A percentile compares a stretch with the other conserved stretches of the same genome.
Conservation (phyloP, 2,888 invertebrate species). For the Anodontia alba region DNA sequence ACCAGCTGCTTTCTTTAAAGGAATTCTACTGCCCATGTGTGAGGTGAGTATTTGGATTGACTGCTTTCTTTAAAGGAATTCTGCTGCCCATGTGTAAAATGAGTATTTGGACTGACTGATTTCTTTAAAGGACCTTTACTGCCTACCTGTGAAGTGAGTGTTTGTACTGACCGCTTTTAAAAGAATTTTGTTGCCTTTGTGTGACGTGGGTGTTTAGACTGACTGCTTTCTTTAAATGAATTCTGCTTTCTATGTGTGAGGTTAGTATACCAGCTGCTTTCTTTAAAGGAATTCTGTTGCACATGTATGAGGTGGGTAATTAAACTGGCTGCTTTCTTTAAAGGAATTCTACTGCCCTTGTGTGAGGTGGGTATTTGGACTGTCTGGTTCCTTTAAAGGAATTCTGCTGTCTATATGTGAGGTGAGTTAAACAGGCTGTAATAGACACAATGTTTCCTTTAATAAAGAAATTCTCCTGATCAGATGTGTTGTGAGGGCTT, state of each 20-base stretch:
- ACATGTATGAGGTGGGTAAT: no score
- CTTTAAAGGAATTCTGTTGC: no score
- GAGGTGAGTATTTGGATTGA: conserved; percentile 86
- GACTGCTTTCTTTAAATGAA: no score
- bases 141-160: conserved; percentile 87
- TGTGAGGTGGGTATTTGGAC: conserved; percentile 87
- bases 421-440: no score
- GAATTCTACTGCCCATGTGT: conserved; percentile 88
- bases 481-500: conserved; percentile 87
- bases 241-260: no score
- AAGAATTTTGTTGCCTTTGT: no score
- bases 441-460: conserved; percentile 99
- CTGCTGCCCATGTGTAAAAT: conserved; percentile 90
- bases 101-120: conserved; percentile 98
- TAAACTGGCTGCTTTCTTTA: conserved; percentile 99
- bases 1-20: conserved; percentile 99
- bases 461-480: conserved; percentile 92
- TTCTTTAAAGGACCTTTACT: conserved; percentile 96
- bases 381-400: no score
- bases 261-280: no score
- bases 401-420: no score
- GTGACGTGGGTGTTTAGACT: no score
- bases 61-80: conserved; percentile 98
- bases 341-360: conserved; percentile 90
- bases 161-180: no score